phyloP scores from a whole-genome alignment of 2,888 invertebrate genomes.

The Morpho achilles region DNA sequence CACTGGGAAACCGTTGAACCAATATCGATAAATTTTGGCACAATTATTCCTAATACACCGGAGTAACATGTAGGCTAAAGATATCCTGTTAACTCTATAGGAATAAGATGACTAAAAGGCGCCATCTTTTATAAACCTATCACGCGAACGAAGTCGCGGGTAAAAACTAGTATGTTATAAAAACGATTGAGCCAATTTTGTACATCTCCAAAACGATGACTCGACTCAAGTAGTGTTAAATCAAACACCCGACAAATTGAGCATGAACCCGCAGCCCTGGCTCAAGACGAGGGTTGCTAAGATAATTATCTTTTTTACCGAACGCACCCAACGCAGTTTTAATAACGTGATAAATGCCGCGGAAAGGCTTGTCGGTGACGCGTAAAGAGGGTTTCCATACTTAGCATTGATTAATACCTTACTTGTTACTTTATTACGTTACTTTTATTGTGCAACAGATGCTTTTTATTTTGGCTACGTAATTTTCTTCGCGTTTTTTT shows the following conservation, averaged over 20 bases:
- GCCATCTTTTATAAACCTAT: too few species aligned
- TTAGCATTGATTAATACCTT: constrained; percentile 55
- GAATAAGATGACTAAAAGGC: too few species aligned
- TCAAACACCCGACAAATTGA: constrained; percentile 23
- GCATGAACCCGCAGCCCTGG: constrained; percentile 48
- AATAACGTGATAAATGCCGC: constrained; percentile 77
- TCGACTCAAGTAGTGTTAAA: constrained; percentile 16
- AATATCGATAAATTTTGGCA: too few species aligned
- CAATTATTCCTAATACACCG: too few species aligned
- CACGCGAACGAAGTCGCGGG: too few species aligned
- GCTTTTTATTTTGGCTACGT: constrained; percentile 63
- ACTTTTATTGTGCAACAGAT: constrained; percentile 66
- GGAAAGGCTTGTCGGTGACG: constrained; percentile 75
- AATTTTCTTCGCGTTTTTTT: constrained; percentile 44
- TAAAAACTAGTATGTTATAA: too few species aligned
- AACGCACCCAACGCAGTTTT: constrained; percentile 68
- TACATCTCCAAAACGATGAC: constrained; percentile 5
- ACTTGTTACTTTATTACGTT: constrained; percentile 49
- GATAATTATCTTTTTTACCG: constrained; percentile 79
- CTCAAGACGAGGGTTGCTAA: constrained; percentile 71
- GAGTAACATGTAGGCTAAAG: too few species aligned
- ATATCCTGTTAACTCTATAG: too few species aligned
- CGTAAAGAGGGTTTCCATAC: constrained; percentile 56
- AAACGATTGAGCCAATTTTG: background rate
- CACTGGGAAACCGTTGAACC: too few species aligned